phyloP scores from a whole-genome alignment of 2,797 vertebrate genomes.

The Acipenser oxyrinchus region DNA sequence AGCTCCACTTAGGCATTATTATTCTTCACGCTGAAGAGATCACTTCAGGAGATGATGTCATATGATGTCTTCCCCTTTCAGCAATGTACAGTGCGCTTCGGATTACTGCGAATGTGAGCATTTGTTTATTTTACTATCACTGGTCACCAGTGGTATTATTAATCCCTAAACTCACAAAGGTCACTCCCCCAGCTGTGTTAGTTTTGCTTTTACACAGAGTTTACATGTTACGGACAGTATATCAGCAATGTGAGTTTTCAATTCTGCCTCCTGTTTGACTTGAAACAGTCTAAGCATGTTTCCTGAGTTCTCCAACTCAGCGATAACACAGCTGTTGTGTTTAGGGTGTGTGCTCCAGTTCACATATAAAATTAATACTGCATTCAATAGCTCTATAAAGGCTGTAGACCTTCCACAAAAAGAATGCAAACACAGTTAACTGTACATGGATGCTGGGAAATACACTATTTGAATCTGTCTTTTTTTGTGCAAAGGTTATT shows the following conservation, averaged over 20 bases:
- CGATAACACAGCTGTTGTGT: constrained; percentile 25
- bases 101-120: background rate
- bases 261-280: constrained; percentile 26
- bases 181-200: constrained; percentile 11
- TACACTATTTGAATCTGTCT: too few species aligned
- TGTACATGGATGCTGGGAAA: too few species aligned
- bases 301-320: constrained; percentile 36
- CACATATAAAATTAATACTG: background rate
- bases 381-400: too few species aligned
- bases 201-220: constrained; percentile 5
- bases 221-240: background rate
- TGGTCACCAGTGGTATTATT: background rate
- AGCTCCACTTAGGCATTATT: too few species aligned
- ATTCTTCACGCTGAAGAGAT: too few species aligned
- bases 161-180: background rate
- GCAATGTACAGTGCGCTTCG: too few species aligned
- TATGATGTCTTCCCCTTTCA: too few species aligned
- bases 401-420: too few species aligned
- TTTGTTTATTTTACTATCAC: constrained; percentile 11
- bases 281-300: constrained; percentile 31
- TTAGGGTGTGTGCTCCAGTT: constrained; percentile 2
- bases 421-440: too few species aligned
- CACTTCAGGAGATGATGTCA: too few species aligned
- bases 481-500: too few species aligned
- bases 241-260: constrained; percentile 14